phyloP scores from a whole-genome alignment of 2,113 vertebrate species.

The Erythrocercus mccallii region DNA sequence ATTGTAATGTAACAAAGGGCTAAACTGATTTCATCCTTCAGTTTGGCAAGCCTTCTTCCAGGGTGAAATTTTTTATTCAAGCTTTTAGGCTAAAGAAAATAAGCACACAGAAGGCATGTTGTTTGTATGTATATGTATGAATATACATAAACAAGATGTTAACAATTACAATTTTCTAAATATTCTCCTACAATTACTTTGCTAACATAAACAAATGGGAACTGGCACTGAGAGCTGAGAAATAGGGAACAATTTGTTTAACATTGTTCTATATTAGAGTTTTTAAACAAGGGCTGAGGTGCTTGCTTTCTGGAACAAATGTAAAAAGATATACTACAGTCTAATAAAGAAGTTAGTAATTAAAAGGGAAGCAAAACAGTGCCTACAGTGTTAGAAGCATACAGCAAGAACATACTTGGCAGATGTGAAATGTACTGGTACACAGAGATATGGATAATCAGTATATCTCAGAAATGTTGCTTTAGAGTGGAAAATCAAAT shows the following conservation, averaged over 20 bases:
- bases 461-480: not conserved
- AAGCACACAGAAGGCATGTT: not conserved
- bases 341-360: not conserved
- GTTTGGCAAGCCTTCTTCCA: not conserved
- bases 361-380: not conserved
- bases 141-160: not conserved
- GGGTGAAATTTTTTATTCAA: not conserved
- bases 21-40: conserved; percentile 12
- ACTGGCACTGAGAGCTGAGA: not conserved
- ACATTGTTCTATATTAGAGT: not conserved
- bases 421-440: not conserved
- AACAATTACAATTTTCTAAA: not conserved
- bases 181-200: not conserved
- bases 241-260: not conserved
- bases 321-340: not conserved
- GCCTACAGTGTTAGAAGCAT: not conserved
- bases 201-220: not conserved
- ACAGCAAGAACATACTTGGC: not conserved
- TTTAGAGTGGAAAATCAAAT: not conserved
- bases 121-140: not conserved
- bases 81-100: not conserved
- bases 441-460: not conserved
- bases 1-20: conserved; percentile 1
- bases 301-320: not conserved
- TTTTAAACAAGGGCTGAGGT: not conserved